Evolutionary conservation across 2,113 vertebrate genomes (phyloP), one percentile per base, ranked within the genome.

Genomic region (Trogon melanurus): DNA sequence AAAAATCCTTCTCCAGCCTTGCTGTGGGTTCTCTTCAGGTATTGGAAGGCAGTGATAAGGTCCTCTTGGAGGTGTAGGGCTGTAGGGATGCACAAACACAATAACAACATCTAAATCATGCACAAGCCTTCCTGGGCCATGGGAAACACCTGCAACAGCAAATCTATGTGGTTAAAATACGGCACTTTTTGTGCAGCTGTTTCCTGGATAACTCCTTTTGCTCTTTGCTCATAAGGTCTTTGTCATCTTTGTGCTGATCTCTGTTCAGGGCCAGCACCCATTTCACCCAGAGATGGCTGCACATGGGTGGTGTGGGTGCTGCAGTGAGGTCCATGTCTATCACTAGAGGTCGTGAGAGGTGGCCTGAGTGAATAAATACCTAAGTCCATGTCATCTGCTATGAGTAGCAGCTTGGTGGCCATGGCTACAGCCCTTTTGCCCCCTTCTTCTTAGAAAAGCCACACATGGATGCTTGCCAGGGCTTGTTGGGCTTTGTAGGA

Each of bases 251-350:
- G 16, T 13, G 51, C 36, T 44, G 26, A 22, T n/a, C 54, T 26
- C 27, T 11, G 8, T 85, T 30, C 65, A 16, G 38, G 47, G 36
- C 61, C 60, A 45, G 53, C 69, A 89, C 17, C 27, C 10, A 1
- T 38, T n/a, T 51, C 12, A 2, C 22, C 27, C 38, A 27, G 53
- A 47, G 21, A 11, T 0, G 3, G 29, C 47, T 56, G 61, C 16
- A 0, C 19, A 30, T 12, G 27, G 48, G 56, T 17, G 62, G 23
- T 5, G 7, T 7, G 57, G 36, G 17, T 47, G 36, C 44, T 57
- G 11, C 22, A 7, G 11, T 27, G 13, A 15, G 10, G 34, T 26
- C 30, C 17, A 1, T 1, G 5, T n/a, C 5, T 22, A 7, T 20
- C 50, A 21, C 57, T 44, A 58, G 41, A 27, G 64, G 16, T 18